Evolutionary conservation across 2,797 vertebrate species (phyloP).

Genomic region (Gobionotothen gibberifrons): DNA sequence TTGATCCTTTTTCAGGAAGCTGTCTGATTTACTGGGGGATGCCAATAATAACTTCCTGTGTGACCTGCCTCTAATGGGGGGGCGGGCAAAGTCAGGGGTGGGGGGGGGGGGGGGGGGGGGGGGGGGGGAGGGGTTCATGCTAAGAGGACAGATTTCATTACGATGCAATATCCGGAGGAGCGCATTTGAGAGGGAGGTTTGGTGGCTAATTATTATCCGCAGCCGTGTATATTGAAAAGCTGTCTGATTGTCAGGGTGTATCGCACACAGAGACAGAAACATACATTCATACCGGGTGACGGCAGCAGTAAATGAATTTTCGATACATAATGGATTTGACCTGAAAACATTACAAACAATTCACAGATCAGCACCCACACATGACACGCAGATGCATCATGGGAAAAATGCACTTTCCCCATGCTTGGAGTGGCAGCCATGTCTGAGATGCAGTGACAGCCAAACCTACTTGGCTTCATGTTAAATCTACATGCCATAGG

Average conservation of each 20-base stretch:
- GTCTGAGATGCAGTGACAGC: slow-evolving; percentile 66
- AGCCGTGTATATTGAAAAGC: slow-evolving; percentile 62
- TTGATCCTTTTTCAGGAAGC: slow-evolving; percentile 84
- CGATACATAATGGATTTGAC: slow-evolving; percentile 54
- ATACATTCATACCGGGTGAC: slow-evolving; percentile 32
- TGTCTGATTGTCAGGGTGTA: slow-evolving; percentile 55
- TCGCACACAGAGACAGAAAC: slow-evolving; percentile 49
- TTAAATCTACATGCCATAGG: slow-evolving; percentile 67
- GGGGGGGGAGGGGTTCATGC: slow-evolving; percentile 49
- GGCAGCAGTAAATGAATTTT: slow-evolving; percentile 52
- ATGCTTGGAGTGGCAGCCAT: slow-evolving; percentile 40
- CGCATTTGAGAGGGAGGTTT: slow-evolving; percentile 45
- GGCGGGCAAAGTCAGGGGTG: slow-evolving; percentile 55
- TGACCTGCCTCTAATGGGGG: slow-evolving; percentile 72
- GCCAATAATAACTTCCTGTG: slow-evolving; percentile 84
- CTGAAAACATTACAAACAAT: slow-evolving; percentile 44
- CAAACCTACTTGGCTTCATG: slow-evolving; percentile 66
- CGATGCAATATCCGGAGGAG: slow-evolving; percentile 72
- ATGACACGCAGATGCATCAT: slow-evolving; percentile 27
- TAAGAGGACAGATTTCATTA: slow-evolving; percentile 74
- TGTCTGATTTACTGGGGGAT: slow-evolving; percentile 79
- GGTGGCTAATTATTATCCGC: slow-evolving; percentile 63
- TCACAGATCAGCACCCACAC: slow-evolving; percentile 30
- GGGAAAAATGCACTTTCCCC: slow-evolving; percentile 31
- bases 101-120: slow-evolving; percentile 43